These are phyloP conservation scores for Syritta pipiens DNA, from an alignment of 2,888 invertebrate species.

Conservation along the genomic window DNA sequence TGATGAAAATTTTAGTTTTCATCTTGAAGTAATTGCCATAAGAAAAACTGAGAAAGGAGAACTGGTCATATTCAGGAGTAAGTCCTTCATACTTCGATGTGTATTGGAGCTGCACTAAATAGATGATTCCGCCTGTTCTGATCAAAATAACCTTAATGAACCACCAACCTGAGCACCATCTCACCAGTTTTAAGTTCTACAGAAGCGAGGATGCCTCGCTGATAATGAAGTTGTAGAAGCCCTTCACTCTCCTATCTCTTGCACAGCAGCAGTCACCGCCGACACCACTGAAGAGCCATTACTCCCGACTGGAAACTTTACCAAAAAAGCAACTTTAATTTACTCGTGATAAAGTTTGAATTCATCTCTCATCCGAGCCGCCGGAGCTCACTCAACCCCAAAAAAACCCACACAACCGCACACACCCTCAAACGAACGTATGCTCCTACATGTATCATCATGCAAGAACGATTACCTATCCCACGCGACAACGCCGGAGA, in stretches of 20 bases:
- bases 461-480: slow-evolving; percentile 53
- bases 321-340: slow-evolving; percentile 39
- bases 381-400: slow-evolving; percentile 2
- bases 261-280: neutral
- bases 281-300: slow-evolving; percentile 8
- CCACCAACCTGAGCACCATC: too few species aligned
- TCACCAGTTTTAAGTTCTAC: too few species aligned
- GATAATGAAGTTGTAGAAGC: too few species aligned
- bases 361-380: slow-evolving; percentile 38
- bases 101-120: too few species aligned
- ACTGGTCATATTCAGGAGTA: too few species aligned
- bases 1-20: too few species aligned
- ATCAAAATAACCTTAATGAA: too few species aligned
- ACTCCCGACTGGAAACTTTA: slow-evolving; percentile 5
- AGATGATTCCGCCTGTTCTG: too few species aligned
- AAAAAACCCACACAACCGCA: neutral
- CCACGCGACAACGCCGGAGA: slow-evolving; percentile 34
- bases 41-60: too few species aligned
- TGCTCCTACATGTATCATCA: slow-evolving; percentile 42
- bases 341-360: slow-evolving; percentile 50
- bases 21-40: too few species aligned
- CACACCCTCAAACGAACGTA: slow-evolving; percentile 17
- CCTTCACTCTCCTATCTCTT: neutral
- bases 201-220: too few species aligned
- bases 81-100: too few species aligned